Base-by-base conservation (phyloP, 2,888 invertebrate species). In the Drosophila sordidapex region DNA sequence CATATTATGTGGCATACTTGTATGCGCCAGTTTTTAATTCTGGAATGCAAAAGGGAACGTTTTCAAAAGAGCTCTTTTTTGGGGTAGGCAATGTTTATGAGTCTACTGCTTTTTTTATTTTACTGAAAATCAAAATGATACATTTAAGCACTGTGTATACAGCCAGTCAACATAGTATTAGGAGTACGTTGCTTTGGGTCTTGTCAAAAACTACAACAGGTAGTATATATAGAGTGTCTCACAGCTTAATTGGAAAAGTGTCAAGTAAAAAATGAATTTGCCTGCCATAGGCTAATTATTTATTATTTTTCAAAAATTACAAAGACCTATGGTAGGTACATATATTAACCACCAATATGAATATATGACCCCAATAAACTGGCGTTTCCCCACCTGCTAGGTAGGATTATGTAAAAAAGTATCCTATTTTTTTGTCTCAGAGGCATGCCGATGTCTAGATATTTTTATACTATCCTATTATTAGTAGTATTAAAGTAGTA, bases 1-100 rank as follows among this genome's bases (percentile, higher is more conserved):
- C 31, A n/a, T 5, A 25, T 31, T 33, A 6, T 40, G 29, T 56
- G 10, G 57, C 57, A 68, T 70, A 70, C 70, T 68, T 33, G 56
- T 70, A 0, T 7, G 70, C 13, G 48, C 0, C 27, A 13, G 18
- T 8, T n/a, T 31, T 68, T n/a, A 66, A 53, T 49, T 4, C 15
- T 13, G 53, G 15, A 18, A 25, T 25, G 25, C 25, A 25, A 52
- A 33, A 33, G 1, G 21, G 15, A 10, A 21, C 15, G 21, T 31
- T 21, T 52, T 31, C 11, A 11, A 7, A 6, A 11, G 18, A n/a
- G 25, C 25, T 36, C 1, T 18, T 18, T 6, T 25, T 35, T 7
- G 6, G 25, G 54, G 5, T 35, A 1, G 21, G 1, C 2, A 2
- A 21, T 21, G 33, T 35, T 21, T 21, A 13, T 6, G 13, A 21